phyloP scores from a whole-genome alignment of 2,113 vertebrate species.

The Megaptera novaeangliae region DNA sequence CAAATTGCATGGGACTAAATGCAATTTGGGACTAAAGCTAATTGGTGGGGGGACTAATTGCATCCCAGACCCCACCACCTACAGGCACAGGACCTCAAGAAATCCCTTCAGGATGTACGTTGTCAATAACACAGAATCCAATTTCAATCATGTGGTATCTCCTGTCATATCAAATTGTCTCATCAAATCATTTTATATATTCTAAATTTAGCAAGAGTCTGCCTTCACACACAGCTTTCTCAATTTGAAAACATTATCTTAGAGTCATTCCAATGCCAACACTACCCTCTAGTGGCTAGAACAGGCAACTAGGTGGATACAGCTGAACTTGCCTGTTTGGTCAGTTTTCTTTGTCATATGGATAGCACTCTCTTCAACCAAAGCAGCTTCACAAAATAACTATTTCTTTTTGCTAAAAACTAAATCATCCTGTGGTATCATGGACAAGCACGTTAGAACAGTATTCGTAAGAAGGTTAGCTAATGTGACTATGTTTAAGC shows the following conservation, averaged over 20 bases:
- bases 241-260: background rate
- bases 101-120: background rate
- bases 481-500: background rate
- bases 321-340: background rate
- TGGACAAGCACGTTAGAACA: background rate
- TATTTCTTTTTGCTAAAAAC: background rate
- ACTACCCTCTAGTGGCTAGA: conserved; percentile 64
- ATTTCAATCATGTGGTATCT: background rate
- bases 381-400: background rate
- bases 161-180: background rate
- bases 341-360: background rate
- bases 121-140: background rate
- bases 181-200: background rate
- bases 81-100: background rate
- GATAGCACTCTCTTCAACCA: background rate
- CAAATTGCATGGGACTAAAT: background rate
- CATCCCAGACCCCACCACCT: background rate
- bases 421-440: background rate
- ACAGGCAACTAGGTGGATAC: background rate
- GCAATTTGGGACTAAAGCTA: no score
- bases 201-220: background rate
- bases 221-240: background rate
- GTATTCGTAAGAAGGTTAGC: background rate
- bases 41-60: no score
- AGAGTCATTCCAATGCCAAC: conserved; percentile 55